Base-by-base conservation (phyloP, 2,113 vertebrate genomes). In the Spilogale gracilis region DNA sequence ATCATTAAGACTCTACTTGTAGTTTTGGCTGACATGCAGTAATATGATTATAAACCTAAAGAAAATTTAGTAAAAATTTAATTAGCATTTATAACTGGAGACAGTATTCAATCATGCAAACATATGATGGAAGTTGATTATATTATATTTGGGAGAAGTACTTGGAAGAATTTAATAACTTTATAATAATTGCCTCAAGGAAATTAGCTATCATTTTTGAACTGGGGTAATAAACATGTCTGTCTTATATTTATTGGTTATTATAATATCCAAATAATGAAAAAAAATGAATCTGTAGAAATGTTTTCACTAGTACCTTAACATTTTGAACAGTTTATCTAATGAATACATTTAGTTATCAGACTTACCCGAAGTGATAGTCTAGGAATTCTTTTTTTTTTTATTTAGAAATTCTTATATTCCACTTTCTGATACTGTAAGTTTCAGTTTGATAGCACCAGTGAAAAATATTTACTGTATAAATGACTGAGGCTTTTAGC, bases 21-120 rank as follows among this genome's bases (percentile, higher is more conserved):
- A 18, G 0, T 48, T 92, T 16, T 14, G 94, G 65, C n/a, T 20
- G 54, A 45, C 61, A 96, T 91, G 73, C 81, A 92, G 54, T 91
- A 79, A 96, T 93, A 89, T 95, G 65, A 52, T 61, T 91, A 94
- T 56, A 96, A 96, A 88, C 20, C 79, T 16, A 61, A 91, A 92
- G 50, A 81, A 96, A 91, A 82, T 60, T 14, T 52, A 54, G 2
- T 91, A 86, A 78, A 76, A 73, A 38, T 91, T 61, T 73, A 89
- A 87, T 5, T 56, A 90, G 95, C 69, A 78, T 92, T 27, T 94
- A 73, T 83, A 8, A 21, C 13, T 82, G 1, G 13, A 69, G 18
- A 69, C 7, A 69, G 32, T 38, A 38, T 20, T 95, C 65, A 50
- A 65, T 90, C 48, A 13, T 32, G 2, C 1, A 65, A 18, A 32